Conservation (phyloP, 2,888 invertebrate species). For the Silvanus unidentatus region DNA sequence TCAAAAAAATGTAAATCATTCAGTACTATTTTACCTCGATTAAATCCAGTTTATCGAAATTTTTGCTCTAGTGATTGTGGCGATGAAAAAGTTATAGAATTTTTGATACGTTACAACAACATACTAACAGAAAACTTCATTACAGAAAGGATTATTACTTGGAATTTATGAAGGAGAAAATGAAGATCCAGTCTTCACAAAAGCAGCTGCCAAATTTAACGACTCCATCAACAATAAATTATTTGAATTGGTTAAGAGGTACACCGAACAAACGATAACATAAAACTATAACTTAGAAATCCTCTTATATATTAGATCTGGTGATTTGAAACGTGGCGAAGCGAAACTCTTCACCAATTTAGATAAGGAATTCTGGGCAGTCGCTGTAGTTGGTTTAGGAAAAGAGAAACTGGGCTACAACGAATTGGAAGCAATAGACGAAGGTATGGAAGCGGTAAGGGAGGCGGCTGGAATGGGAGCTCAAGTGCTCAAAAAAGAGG, state of each 20-base stretch:
- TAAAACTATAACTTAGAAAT: too few species aligned
- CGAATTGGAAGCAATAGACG: conserved; percentile 61
- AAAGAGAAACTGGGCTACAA: conserved; percentile 55
- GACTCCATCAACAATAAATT: conserved; percentile 24
- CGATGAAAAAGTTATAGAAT: too few species aligned
- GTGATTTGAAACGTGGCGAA: conserved; percentile 39
- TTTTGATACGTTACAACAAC: too few species aligned
- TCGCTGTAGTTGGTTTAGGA: conserved; percentile 66
- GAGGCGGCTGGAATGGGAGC: conserved; percentile 59
- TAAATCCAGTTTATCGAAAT: too few species aligned
- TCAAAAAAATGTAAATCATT: too few species aligned
- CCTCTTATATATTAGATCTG: too few species aligned
- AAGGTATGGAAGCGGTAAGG: conserved; percentile 63
- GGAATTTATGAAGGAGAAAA: conserved; percentile 49
- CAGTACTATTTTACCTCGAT: too few species aligned
- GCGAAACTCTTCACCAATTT: conserved; percentile 55
- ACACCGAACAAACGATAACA: too few species aligned
- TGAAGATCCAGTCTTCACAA: conserved; percentile 47
- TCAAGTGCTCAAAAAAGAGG: conserved; percentile 45
- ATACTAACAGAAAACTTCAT: too few species aligned
- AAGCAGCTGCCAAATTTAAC: conserved; percentile 50
- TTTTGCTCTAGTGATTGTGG: too few species aligned
- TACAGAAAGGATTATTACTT: conserved; percentile 51
- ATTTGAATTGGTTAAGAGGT: too few species aligned
- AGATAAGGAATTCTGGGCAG: conserved; percentile 52